These are phyloP conservation scores for Martes martes DNA, from an alignment of 2,113 vertebrate genomes.

Conservation along the genomic window DNA sequence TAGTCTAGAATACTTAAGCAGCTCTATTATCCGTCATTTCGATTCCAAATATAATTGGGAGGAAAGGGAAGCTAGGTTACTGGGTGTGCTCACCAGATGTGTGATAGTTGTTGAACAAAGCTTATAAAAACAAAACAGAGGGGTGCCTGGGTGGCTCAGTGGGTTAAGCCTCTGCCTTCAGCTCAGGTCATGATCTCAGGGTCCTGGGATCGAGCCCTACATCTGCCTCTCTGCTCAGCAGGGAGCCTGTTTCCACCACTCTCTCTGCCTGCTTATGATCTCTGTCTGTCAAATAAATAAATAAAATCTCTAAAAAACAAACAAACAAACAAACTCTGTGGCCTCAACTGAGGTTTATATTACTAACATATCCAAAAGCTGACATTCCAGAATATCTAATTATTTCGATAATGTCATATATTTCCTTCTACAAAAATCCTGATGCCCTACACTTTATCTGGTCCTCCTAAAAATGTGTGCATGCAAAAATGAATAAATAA, in stretches of 20 bases:
- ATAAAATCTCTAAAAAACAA: too few relatives aligned
- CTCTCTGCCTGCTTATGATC: too few relatives aligned
- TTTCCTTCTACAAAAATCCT: constrained; percentile 2
- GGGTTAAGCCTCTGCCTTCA: too few relatives aligned
- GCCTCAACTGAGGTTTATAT: constrained; percentile 11
- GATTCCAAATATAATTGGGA: neutral
- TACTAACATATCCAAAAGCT: constrained; percentile 21
- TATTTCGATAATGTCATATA: constrained; percentile 18
- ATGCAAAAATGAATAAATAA: neutral
- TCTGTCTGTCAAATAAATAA: too few relatives aligned
- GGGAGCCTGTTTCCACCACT: too few relatives aligned
- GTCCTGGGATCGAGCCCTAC: too few relatives aligned
- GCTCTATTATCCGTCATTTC: neutral
- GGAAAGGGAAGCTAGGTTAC: neutral
- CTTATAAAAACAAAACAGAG: neutral
- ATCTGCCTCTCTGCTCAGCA: too few relatives aligned
- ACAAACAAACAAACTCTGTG: neutral
- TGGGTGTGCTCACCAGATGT: neutral
- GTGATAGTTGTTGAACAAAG: neutral
- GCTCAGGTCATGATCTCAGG: too few relatives aligned
- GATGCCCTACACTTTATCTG: neutral
- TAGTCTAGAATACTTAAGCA: neutral
- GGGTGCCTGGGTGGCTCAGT: too few relatives aligned
- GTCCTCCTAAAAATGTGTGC: neutral
- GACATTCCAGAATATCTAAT: neutral